A percentile compares a stretch with the other conserved stretches of the same genome.
phyloP scores from a whole-genome alignment of 2,113 vertebrate genomes.

The Xiphias gladius region DNA sequence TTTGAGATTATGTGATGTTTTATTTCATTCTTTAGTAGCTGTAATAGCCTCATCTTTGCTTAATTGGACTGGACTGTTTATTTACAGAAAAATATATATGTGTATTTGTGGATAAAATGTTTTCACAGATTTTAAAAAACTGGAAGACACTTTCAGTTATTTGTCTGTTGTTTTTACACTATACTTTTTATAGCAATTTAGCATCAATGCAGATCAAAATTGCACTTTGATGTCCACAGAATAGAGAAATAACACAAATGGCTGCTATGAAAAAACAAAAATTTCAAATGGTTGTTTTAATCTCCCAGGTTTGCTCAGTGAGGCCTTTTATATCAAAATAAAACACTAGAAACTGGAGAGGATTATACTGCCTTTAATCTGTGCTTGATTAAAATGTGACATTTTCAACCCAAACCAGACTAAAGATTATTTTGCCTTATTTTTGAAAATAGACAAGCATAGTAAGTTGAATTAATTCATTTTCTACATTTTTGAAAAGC shows the following conservation, averaged over 20 bases:
- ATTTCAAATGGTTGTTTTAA: slow-evolving; percentile 22
- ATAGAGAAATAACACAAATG: not conserved
- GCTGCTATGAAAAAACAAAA: not conserved
- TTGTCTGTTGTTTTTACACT: not conserved
- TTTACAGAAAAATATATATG: not conserved
- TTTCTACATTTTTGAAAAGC: not conserved
- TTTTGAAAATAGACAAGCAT: not conserved
- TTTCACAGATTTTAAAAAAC: slow-evolving; percentile 1
- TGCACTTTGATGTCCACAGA: not conserved
- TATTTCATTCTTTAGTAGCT: not conserved
- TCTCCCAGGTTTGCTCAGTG: slow-evolving; percentile 7
- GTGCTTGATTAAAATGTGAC: slow-evolving; percentile 23
- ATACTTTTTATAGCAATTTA: not conserved
- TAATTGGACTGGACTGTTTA: not conserved
- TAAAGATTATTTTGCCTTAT: not conserved
- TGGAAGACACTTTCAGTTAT: not conserved
- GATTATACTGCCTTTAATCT: slow-evolving; percentile 36
- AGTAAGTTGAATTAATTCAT: not conserved
- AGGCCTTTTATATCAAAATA: slow-evolving; percentile 20
- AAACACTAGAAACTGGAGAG: slow-evolving; percentile 29
- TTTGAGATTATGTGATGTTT: not conserved
- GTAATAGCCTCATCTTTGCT: not conserved
- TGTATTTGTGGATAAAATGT: not conserved
- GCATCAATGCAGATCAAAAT: not conserved
- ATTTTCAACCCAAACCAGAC: slow-evolving; percentile 28